These are phyloP conservation scores for Myanophis thanlyinensis DNA, from an alignment of 2,113 vertebrate species.

Conservation along the genomic window DNA sequence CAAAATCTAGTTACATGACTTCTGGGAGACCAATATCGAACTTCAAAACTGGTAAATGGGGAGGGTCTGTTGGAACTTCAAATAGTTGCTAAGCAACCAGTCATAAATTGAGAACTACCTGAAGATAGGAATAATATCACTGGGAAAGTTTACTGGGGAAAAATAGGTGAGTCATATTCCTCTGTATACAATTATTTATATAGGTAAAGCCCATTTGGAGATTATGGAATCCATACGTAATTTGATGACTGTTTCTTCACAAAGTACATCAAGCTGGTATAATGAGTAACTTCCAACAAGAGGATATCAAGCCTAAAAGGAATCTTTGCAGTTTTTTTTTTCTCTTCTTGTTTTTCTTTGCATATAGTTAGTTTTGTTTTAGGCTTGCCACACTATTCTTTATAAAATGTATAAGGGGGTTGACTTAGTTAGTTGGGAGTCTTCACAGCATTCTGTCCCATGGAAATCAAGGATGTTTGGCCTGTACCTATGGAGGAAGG, in stretches of 20 bases:
- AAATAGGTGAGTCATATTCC: background rate
- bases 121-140: background rate
- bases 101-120: no score
- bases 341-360: no score
- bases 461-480: no score
- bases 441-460: no score
- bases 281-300: background rate
- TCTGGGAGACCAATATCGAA: background rate
- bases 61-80: background rate
- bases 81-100: background rate
- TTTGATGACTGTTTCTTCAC: background rate
- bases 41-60: background rate
- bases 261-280: no score
- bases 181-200: background rate
- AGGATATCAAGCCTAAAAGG: no score
- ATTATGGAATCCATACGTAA: background rate
- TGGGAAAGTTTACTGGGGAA: background rate
- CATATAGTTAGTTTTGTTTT: no score
- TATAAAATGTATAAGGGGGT: no score
- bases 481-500: no score
- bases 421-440: no score
- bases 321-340: no score
- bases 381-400: no score
- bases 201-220: background rate
- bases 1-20: background rate